A percentile compares a stretch with the other conserved stretches of the same genome.
These are phyloP conservation scores for Zygogramma bicolorata DNA, from an alignment of 2,888 invertebrate genomes.

Conservation along the genomic window DNA sequence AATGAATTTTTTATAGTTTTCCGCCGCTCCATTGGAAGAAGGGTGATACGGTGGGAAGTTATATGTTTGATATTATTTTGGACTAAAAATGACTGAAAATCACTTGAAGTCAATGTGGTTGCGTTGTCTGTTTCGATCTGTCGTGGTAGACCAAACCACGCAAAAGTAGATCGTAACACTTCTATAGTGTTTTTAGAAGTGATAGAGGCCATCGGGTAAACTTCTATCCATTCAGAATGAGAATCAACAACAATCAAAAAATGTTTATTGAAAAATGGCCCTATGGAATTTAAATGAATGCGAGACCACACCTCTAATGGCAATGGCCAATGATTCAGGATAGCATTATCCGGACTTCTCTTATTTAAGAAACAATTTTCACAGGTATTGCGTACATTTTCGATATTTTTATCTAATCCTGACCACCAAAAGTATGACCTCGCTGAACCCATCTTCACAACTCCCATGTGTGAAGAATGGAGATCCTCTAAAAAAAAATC, in stretches of 20 bases:
- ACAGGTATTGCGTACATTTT: background rate
- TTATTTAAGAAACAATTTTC: background rate
- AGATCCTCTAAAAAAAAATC: background rate
- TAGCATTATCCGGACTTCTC: no score
- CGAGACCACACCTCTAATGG: background rate
- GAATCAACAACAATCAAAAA: background rate
- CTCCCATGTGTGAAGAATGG: background rate
- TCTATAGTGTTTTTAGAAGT: background rate
- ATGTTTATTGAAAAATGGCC: no score
- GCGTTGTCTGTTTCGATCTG: no score
- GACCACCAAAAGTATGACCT: background rate
- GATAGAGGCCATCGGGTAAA: background rate
- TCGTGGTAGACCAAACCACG: background rate
- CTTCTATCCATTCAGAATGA: background rate
- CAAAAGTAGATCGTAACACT: background rate
- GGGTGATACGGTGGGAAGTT: no score
- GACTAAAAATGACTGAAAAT: no score
- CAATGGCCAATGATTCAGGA: background rate
- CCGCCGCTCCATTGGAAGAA: no score
- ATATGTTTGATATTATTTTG: no score
- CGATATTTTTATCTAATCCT: background rate
- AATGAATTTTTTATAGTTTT: no score
- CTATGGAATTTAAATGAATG: background rate
- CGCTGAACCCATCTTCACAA: background rate
- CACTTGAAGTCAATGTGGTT: no score